These are phyloP conservation scores for Nematolebias whitei DNA, from an alignment of 2,113 vertebrate genomes.

Conservation along the genomic window DNA sequence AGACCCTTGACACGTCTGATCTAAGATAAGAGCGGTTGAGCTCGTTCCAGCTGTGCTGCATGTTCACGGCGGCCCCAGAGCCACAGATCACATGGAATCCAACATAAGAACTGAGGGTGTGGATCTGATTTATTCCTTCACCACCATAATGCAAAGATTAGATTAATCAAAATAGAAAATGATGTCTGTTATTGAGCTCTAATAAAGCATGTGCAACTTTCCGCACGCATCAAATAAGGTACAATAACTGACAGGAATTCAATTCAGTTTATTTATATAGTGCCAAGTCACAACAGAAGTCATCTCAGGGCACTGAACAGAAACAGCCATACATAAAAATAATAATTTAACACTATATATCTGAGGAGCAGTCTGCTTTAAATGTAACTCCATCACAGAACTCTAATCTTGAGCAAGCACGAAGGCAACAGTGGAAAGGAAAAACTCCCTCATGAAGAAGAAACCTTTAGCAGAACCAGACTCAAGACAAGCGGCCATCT, in stretches of 20 bases:
- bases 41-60: conserved; percentile 30
- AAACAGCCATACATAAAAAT: no score
- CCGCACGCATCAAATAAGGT: background rate
- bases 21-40: conserved; percentile 22
- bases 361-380: no score
- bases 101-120: conserved; percentile 1
- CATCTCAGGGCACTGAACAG: no score
- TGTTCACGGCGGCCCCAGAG: conserved; percentile 4
- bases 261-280: no score
- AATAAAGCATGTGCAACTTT: background rate
- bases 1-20: conserved; percentile 15
- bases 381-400: no score
- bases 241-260: background rate
- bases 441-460: no score
- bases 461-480: no score
- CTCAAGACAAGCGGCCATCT: no score
- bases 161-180: background rate
- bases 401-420: no score
- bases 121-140: background rate
- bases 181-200: conserved; percentile 10
- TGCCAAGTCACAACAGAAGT: no score
- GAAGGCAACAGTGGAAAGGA: no score
- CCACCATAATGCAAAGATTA: conserved; percentile 16
- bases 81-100: conserved; percentile 6
- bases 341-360: no score